A percentile compares a stretch with the other conserved stretches of the same genome.
These are phyloP conservation scores for Drosophila tripunctata DNA, from an alignment of 2,888 invertebrate genomes.

Conservation along the genomic window DNA sequence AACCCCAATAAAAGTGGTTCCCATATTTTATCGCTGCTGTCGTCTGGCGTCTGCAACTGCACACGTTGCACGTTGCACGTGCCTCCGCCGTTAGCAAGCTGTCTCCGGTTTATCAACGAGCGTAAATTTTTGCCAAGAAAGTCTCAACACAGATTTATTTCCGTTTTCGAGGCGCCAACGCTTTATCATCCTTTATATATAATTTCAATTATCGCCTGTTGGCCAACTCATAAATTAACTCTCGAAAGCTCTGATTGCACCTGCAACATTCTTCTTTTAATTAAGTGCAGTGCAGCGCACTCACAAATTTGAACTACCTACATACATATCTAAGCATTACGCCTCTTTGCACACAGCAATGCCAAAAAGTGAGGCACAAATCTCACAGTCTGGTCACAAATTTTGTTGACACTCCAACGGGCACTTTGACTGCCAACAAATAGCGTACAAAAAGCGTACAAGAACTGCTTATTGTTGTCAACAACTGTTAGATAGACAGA, in stretches of 20 bases:
- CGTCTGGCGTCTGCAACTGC: conserved; percentile 58
- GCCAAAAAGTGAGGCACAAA: conserved; percentile 30
- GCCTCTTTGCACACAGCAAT: conserved; percentile 39
- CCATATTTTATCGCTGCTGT: conserved; percentile 70
- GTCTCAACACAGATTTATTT: conserved; percentile 69
- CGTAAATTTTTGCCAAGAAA: conserved; percentile 57
- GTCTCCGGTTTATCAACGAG: conserved; percentile 50
- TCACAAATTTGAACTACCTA: conserved; percentile 37
- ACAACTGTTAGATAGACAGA: conserved; percentile 39
- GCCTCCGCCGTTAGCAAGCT: conserved; percentile 42
- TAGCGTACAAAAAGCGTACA: neutral
- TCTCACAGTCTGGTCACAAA: conserved; percentile 42
- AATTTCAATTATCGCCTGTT: conserved; percentile 77
- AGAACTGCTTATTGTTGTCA: conserved; percentile 42
- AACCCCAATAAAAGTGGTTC: conserved; percentile 15
- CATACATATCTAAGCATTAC: conserved; percentile 40
- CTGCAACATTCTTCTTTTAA: conserved; percentile 56
- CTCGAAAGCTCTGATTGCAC: conserved; percentile 64
- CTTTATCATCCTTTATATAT: conserved; percentile 60
- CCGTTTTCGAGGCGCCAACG: conserved; percentile 57
- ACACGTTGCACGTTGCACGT: conserved; percentile 76
- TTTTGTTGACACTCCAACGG: conserved; percentile 54
- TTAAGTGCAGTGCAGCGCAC: conserved; percentile 56
- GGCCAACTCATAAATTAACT: conserved; percentile 70
- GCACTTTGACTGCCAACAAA: conserved; percentile 45